phyloP scores from a whole-genome alignment of 2,888 invertebrate species.

The Anarsia innoxiella region DNA sequence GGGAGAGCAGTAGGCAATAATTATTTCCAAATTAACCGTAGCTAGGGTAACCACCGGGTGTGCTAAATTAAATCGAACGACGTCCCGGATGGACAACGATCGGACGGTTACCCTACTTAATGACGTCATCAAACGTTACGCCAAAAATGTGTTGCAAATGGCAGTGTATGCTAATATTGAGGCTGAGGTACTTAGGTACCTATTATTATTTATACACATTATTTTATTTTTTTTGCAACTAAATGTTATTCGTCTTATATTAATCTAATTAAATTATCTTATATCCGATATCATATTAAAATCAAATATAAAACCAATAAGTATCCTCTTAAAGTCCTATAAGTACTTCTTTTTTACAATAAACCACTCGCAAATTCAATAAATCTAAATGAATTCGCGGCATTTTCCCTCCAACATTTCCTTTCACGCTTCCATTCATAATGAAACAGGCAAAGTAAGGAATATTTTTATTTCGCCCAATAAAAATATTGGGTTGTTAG shows the following conservation, averaged over 20 bases:
- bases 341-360: no score
- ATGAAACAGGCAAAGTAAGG: constrained; percentile 5
- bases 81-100: constrained; percentile 50
- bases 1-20: constrained; percentile 51
- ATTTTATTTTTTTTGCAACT: no score
- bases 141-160: constrained; percentile 66
- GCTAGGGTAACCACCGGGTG: constrained; percentile 52
- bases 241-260: no score
- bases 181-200: no score
- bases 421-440: constrained; percentile 7
- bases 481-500: constrained; percentile 32
- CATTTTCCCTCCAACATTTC: no score
- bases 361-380: no score
- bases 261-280: no score
- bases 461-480: constrained; percentile 22
- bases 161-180: constrained; percentile 8
- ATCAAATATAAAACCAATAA: no score
- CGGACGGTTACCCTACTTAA: constrained; percentile 53
- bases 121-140: constrained; percentile 58
- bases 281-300: no score
- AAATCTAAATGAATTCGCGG: no score
- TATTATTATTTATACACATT: no score
- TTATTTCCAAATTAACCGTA: constrained; percentile 66
- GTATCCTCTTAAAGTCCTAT: no score
- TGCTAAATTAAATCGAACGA: constrained; percentile 66